Conservation (phyloP, 1,140 invertebrate genomes). For the Saxidomus purpurata region DNA sequence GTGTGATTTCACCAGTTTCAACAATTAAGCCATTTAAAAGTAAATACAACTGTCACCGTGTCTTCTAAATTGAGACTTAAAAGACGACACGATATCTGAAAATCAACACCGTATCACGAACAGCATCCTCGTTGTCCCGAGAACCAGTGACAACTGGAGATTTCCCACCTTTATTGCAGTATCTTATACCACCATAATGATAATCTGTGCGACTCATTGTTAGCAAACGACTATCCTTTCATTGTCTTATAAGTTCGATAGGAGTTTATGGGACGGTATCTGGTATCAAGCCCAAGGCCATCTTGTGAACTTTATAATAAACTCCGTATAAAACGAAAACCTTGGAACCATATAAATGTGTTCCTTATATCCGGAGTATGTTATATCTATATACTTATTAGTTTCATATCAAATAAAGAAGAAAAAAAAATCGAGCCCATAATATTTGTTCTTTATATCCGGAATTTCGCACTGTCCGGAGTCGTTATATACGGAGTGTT, state of each 20-base stretch:
- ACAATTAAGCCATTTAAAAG: conserved; percentile 1
- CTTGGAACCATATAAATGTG: too few species aligned
- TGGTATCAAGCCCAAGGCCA: background rate
- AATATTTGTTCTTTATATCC: too few species aligned
- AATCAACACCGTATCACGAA: conserved; percentile 9
- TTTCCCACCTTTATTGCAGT: conserved; percentile 21
- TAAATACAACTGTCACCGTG: background rate
- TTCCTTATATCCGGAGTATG: too few species aligned
- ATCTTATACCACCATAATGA: conserved; percentile 21
- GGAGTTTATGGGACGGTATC: too few species aligned
- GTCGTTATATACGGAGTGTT: too few species aligned
- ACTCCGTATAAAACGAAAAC: too few species aligned
- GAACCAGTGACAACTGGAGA: background rate
- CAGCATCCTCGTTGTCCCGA: conserved; percentile 7
- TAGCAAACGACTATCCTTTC: background rate
- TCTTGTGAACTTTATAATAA: too few species aligned
- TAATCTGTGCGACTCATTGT: background rate
- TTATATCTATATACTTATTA: too few species aligned
- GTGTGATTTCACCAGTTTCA: background rate
- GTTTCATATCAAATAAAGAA: too few species aligned
- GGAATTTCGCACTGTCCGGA: too few species aligned
- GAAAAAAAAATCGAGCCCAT: too few species aligned
- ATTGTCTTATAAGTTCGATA: background rate
- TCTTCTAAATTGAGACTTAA: background rate
- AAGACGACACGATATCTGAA: conserved; percentile 22